Conservation (phyloP, 2,797 vertebrate species). For the Gobio occitaniae region DNA sequence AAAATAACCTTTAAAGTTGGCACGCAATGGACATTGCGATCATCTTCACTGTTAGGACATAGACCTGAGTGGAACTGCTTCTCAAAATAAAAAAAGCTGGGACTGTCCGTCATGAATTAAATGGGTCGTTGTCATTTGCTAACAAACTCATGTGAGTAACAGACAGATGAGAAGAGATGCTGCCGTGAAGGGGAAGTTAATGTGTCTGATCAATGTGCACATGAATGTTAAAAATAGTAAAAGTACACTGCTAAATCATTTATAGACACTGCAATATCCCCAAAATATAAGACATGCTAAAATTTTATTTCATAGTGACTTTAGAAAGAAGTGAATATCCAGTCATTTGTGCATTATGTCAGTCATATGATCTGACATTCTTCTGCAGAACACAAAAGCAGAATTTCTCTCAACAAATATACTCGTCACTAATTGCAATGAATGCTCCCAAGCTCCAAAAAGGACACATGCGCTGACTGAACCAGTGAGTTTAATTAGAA, state of each 20-base stretch:
- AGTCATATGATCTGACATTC: not conserved
- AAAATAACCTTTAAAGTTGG: not conserved
- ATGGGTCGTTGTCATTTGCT: not conserved
- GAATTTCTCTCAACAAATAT: too few species aligned
- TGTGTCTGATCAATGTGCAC: not conserved
- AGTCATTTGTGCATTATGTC: not conserved
- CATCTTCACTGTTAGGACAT: not conserved
- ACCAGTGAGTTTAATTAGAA: not conserved
- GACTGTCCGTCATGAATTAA: not conserved
- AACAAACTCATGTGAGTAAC: not conserved
- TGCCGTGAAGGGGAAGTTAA: not conserved
- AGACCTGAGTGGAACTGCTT: not conserved
- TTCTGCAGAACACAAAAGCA: not conserved
- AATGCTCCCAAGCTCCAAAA: too few species aligned
- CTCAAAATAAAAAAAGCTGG: not conserved
- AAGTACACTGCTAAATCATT: not conserved
- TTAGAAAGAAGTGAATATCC: too few species aligned
- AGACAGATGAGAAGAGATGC: not conserved
- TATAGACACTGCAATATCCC: not conserved
- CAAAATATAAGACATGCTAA: accelerated
- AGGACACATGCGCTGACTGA: too few species aligned
- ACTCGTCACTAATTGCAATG: too few species aligned
- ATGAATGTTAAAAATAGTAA: not conserved
- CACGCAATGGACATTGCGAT: not conserved
- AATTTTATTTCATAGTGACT: not conserved